A percentile compares a stretch with the other conserved stretches of the same genome.
These are phyloP conservation scores for Charanyca ferruginea DNA, from an alignment of 2,888 invertebrate species.

Conservation along the genomic window DNA sequence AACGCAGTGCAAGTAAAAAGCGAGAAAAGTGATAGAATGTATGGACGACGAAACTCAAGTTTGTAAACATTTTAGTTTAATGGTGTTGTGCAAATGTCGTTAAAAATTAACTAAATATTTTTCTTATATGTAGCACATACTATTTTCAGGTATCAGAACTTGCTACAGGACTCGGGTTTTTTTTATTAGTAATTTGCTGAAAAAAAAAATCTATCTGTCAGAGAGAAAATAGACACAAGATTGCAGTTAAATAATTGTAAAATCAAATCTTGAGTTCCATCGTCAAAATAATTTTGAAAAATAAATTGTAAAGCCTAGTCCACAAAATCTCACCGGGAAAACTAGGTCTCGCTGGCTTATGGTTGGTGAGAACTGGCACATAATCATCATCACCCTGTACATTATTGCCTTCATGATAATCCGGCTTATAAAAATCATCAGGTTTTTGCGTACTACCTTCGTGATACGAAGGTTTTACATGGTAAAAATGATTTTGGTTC, in stretches of 20 bases:
- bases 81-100: no score
- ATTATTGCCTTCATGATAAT: conserved; percentile 68
- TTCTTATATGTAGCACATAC: no score
- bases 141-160: no score
- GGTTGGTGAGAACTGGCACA: conserved; percentile 83
- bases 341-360: conserved; percentile 83
- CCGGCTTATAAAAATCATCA: conserved; percentile 77
- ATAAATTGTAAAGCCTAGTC: conserved; percentile 60
- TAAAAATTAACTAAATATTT: no score
- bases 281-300: conserved; percentile 55
- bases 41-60: conserved; percentile 71
- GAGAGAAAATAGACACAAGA: not conserved
- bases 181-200: no score
- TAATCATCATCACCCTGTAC: conserved; percentile 85
- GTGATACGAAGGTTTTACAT: conserved; percentile 89
- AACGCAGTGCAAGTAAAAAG: conserved; percentile 82
- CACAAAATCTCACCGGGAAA: conserved; percentile 84
- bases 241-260: not conserved
- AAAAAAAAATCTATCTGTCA: no score
- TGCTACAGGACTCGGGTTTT: no score
- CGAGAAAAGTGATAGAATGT: conserved; percentile 66
- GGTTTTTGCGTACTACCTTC: conserved; percentile 82
- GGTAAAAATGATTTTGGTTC: conserved; percentile 83
- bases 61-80: not conserved
- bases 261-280: conserved; percentile 65